These are phyloP conservation scores for Globia sparganii DNA, from an alignment of 2,888 invertebrate genomes.

Conservation along the genomic window DNA sequence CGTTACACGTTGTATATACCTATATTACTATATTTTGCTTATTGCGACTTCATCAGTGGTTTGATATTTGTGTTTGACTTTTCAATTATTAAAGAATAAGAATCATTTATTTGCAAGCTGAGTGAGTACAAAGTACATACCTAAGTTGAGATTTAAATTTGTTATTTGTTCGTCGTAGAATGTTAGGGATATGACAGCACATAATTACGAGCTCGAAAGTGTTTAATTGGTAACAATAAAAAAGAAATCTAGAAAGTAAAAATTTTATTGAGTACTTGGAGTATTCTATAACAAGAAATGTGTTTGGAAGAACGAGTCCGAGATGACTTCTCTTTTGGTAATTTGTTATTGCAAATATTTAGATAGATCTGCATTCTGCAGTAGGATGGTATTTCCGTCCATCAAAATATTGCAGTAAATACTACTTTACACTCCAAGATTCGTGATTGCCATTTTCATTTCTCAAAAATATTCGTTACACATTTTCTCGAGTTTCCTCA, in stretches of 20 bases:
- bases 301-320: background rate
- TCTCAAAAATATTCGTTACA: background rate
- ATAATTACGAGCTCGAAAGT: background rate
- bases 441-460: background rate
- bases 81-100: background rate
- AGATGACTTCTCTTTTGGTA: background rate
- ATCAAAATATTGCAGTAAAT: background rate
- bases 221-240: background rate
- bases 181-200: background rate
- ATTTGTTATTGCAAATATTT: conserved; percentile 2
- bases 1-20: no score
- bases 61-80: background rate
- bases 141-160: background rate
- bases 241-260: background rate
- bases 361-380: background rate
- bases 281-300: background rate
- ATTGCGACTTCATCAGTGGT: conserved; percentile 1
- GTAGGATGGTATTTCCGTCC: background rate
- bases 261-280: background rate
- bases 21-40: conserved; percentile 21
- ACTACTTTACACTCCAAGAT: background rate
- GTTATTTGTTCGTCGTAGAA: conserved; percentile 10
- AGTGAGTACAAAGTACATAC: background rate
- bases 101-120: background rate
- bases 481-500: conserved; percentile 19